Conservation (phyloP, 2,113 vertebrate genomes). For the Gulo gulo region DNA sequence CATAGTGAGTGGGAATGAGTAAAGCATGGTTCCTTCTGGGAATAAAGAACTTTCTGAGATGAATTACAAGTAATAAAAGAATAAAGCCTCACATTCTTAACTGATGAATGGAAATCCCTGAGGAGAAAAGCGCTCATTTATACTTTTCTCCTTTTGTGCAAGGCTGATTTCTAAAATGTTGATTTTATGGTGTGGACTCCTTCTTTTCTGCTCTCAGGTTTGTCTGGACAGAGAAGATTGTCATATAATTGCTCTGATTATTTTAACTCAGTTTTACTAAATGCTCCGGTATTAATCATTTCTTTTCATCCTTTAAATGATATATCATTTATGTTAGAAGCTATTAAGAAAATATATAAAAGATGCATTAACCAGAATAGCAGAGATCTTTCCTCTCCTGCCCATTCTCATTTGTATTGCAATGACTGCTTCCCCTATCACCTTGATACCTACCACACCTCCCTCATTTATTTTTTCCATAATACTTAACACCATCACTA, state of each 20-base stretch:
- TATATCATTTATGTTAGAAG: background rate
- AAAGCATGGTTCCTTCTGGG: constrained; percentile 29
- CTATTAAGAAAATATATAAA: background rate
- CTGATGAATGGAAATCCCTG: constrained; percentile 62
- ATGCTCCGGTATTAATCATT: background rate
- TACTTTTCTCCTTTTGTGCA: constrained; percentile 40
- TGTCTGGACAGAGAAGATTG: constrained; percentile 6
- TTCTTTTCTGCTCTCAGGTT: background rate
- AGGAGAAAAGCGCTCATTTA: constrained; percentile 30
- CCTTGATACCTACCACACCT: fast-evolving
- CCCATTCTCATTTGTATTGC: background rate
- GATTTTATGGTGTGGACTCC: constrained; percentile 12
- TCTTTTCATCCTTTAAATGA: background rate
- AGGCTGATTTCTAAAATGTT: constrained; percentile 29
- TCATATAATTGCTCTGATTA: background rate
- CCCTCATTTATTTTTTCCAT: background rate
- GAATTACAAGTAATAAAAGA: constrained; percentile 65
- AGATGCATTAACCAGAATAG: background rate
- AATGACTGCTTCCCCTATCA: fast-evolving
- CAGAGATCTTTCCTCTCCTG: background rate
- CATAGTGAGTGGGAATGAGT: background rate
- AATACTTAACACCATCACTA: background rate
- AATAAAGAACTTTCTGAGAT: constrained; percentile 59
- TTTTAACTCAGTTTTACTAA: constrained; percentile 28
- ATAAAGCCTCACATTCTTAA: constrained; percentile 59